Percentiles rank a stretch among this genome's conserved stretches.
These are phyloP conservation scores for Natrix natrix DNA, from an alignment of 2,797 vertebrate species.

Conservation along the genomic window DNA sequence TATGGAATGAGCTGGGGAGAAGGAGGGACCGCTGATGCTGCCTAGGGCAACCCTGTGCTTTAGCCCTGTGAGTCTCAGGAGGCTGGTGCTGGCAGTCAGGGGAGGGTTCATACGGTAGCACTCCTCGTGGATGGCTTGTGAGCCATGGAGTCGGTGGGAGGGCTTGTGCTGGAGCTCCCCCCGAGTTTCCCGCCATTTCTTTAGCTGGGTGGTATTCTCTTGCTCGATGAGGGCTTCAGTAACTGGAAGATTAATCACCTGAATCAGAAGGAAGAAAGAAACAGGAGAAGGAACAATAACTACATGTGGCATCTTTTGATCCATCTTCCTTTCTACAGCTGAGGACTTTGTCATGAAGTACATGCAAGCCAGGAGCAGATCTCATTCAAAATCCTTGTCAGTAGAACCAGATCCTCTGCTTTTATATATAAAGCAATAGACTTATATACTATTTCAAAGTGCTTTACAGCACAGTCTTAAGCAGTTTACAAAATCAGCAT, in stretches of 20 bases:
- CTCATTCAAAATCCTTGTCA: background rate
- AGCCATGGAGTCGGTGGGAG: slow-evolving; percentile 81
- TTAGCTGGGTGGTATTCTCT: slow-evolving; percentile 83
- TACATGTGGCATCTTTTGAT: background rate
- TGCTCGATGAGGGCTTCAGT: slow-evolving; percentile 86
- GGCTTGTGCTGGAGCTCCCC: slow-evolving; percentile 86
- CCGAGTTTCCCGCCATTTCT: slow-evolving; percentile 86
- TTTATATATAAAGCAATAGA: background rate
- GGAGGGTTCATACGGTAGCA: slow-evolving; percentile 74
- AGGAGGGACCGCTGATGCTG: slow-evolving; percentile 1
- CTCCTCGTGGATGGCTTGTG: slow-evolving; percentile 80
- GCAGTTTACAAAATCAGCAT: background rate
- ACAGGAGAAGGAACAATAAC: background rate
- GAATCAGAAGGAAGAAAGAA: slow-evolving; percentile 55
- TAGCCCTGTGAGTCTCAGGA: slow-evolving; percentile 79
- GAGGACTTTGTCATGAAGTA: background rate
- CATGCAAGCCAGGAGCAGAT: no score
- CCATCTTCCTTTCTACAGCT: background rate
- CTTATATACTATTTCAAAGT: background rate
- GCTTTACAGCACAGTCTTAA: background rate
- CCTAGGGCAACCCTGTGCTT: slow-evolving; percentile 54
- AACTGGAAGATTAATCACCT: slow-evolving; percentile 81
- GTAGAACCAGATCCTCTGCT: background rate
- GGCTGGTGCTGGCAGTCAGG: slow-evolving; percentile 81
- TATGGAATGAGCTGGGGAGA: slow-evolving; percentile 46